Base-by-base conservation (phyloP, 2,797 vertebrate species). In the Hydrocynus forskahlii region DNA sequence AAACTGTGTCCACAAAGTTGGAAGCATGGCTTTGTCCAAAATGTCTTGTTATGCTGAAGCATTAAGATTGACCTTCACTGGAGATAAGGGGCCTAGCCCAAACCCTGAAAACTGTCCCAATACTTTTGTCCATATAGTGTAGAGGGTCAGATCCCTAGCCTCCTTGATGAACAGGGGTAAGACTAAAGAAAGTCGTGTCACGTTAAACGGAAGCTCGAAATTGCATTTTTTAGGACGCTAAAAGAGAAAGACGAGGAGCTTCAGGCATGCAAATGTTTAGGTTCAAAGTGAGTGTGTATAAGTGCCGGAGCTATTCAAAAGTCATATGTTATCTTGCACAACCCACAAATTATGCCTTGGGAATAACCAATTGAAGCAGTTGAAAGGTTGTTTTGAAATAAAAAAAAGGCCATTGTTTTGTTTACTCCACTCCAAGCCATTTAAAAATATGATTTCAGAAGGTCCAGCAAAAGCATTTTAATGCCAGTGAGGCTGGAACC, bases 321-420 rank as follows among this genome's bases (percentile, higher is more conserved):
- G 59, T 35, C 38, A 17, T 21, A 40, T 7, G 68, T 64, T 76
- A 81, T 76, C 67, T 81, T 72, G 74, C 17, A 60, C 55, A 43
- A 43, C 38, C 43, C 35, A 72, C n/a, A 57, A 40, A 63, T 21
- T 35, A 29, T 55, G 73, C 45, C 64, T 48, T 50, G 54, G 16
- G 57, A 76, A n/a, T 29, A 71, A 40, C 29, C 40, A 71, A 43
- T 64, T 81, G 38, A 71, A 54, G 35, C 6, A 40, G 35, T 13
- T 40, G 1, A 21, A 74, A 59, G n/a, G 43, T 48, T 17, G 8
- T 23, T 70, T 50, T 70, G 9, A 29, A 29, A 29, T 29, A 29
- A 9, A 43, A 10, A 59, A 74, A 19, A 59, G 23, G 19, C 13
- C 25, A 59, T 74, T 35, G 70, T 35, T 43, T 35, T 21, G 48